Conservation (phyloP, 30 jellyfish, hydroid and myxozoan species). For the Calvadosia cruxmelitensis region DNA sequence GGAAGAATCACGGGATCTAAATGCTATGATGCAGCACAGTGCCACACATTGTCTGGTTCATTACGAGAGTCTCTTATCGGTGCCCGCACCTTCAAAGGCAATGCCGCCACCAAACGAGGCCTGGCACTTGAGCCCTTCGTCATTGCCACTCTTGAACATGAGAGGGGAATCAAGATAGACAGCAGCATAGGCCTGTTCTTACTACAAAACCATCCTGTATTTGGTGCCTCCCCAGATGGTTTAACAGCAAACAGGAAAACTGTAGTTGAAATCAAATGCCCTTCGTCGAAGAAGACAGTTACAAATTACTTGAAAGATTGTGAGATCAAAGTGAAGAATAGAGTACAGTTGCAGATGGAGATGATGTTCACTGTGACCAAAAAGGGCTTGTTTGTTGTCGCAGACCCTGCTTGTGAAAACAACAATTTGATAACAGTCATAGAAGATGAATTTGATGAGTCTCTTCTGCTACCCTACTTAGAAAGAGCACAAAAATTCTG, state of each 20-base stretch:
- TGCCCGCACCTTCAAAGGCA: background rate
- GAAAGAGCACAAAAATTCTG: no score
- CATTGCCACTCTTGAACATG: background rate
- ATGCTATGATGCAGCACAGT: no score
- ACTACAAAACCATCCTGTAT: background rate
- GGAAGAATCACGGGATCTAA: no score
- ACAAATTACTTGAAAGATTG: background rate
- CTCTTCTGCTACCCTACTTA: no score
- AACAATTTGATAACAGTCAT: no score
- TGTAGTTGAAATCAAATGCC: background rate
- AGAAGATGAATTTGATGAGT: background rate
- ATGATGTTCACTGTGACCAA: background rate
- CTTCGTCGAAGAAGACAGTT: background rate
- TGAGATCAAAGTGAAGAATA: background rate
- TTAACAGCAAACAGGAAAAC: background rate
- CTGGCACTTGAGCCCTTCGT: background rate
- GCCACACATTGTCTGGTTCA: no score
- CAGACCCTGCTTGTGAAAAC: background rate
- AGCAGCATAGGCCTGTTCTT: background rate
- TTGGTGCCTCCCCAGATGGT: slow-evolving; percentile 1
- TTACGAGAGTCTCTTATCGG: background rate
- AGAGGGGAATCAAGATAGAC: background rate
- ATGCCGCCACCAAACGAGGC: background rate
- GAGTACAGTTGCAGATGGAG: background rate
- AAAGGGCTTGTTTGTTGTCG: background rate